Evolutionary conservation across 1,140 invertebrate genomes (phyloP).

Genomic region (Globodera rostochiensis): DNA sequence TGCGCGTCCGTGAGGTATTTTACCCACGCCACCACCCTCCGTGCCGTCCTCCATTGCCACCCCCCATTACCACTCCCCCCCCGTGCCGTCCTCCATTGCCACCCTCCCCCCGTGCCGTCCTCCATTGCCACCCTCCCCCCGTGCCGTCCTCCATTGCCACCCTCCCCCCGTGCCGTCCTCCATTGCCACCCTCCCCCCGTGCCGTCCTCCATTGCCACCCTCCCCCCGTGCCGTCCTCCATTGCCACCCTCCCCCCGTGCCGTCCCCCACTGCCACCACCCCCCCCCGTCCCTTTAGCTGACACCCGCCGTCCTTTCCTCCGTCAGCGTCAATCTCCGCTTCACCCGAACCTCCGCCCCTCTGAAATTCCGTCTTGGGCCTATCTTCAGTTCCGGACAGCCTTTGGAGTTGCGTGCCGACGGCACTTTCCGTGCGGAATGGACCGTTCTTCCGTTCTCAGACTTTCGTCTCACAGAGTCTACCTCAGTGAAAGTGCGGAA

Average conservation of each 20-base stretch:
- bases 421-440: constrained; percentile 19
- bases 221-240: too few species aligned
- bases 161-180: too few species aligned
- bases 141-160: too few species aligned
- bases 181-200: neutral
- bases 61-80: neutral
- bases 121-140: neutral
- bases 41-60: too few species aligned
- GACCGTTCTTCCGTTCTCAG: constrained; percentile 19
- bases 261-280: neutral
- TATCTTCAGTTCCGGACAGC: constrained; percentile 13
- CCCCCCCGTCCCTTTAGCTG: neutral
- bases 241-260: too few species aligned
- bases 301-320: neutral
- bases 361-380: constrained; percentile 30
- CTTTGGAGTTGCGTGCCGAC: neutral
- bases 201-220: neutral
- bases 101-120: neutral
- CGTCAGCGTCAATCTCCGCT: constrained; percentile 8
- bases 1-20: constrained; percentile 8
- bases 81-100: too few species aligned
- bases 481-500: neutral
- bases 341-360: neutral
- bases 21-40: too few species aligned
- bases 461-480: constrained; percentile 5